Evolutionary conservation across 2,888 invertebrate genomes (phyloP).

Genomic region (Stegana nigrithorax): DNA sequence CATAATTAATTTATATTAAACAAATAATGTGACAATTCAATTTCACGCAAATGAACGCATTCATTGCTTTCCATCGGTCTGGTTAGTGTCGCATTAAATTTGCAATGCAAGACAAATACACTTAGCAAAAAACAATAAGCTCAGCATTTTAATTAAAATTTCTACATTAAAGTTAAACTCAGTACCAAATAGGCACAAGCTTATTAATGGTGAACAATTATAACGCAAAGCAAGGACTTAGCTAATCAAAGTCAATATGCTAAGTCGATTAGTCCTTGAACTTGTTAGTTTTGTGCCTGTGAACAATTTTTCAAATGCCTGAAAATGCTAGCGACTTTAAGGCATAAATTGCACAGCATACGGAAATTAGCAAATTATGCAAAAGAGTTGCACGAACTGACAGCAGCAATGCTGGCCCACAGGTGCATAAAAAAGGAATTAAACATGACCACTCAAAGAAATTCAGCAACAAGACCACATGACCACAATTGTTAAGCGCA

Average conservation of each 20-base stretch:
- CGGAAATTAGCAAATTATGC: constrained; percentile 9
- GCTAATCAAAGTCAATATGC: too few species aligned
- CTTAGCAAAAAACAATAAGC: too few species aligned
- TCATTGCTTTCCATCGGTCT: too few species aligned
- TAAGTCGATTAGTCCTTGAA: too few species aligned
- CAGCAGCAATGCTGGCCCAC: background rate
- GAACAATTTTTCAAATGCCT: background rate
- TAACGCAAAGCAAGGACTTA: too few species aligned
- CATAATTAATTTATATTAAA: background rate
- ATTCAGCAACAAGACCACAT: constrained; percentile 31
- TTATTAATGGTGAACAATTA: too few species aligned
- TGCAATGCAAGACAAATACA: too few species aligned
- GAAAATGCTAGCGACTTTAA: background rate
- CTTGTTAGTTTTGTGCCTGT: too few species aligned
- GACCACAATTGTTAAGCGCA: constrained; percentile 31
- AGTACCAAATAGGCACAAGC: too few species aligned
- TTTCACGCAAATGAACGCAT: background rate
- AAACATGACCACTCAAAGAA: constrained; percentile 6
- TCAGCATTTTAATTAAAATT: too few species aligned
- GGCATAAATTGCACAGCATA: background rate
- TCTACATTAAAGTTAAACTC: too few species aligned
- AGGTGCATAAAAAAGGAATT: background rate
- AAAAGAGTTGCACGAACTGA: background rate
- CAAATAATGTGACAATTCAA: background rate
- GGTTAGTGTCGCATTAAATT: too few species aligned